phyloP scores from a whole-genome alignment of 2,113 vertebrate species.

The Amphiprion ocellaris region DNA sequence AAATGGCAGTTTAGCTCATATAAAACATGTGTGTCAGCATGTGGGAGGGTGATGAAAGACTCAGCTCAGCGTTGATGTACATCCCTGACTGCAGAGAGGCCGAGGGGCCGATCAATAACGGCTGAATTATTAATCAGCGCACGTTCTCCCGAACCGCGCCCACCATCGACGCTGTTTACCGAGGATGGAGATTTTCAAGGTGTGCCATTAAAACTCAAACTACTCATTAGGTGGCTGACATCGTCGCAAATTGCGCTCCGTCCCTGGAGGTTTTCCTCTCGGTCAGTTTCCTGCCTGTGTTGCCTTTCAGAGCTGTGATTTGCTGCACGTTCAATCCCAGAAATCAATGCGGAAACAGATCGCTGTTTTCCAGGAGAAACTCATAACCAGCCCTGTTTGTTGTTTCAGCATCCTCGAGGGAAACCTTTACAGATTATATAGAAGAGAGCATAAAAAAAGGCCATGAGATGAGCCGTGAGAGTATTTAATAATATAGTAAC shows the following conservation, averaged over 20 bases:
- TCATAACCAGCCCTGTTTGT: not conserved
- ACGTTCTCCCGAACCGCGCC: slow-evolving; percentile 14
- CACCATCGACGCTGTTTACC: not conserved
- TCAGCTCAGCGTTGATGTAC: slow-evolving; percentile 12
- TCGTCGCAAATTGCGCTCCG: not conserved
- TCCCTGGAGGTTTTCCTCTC: not conserved
- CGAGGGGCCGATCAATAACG: slow-evolving; percentile 48
- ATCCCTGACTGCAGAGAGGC: slow-evolving; percentile 35
- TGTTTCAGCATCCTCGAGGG: slow-evolving; percentile 9
- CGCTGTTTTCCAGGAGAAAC: slow-evolving; percentile 1
- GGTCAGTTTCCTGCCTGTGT: not conserved
- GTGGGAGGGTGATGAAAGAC: slow-evolving; percentile 5
- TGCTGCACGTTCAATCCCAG: not conserved
- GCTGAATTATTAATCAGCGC: slow-evolving; percentile 67
- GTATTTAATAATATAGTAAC: slow-evolving; percentile 15
- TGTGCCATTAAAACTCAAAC: slow-evolving; percentile 27
- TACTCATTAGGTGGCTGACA: not conserved
- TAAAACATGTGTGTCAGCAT: not conserved
- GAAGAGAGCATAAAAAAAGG: not conserved
- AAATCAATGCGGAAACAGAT: slow-evolving; percentile 41
- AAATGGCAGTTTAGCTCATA: not conserved
- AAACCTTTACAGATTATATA: not conserved
- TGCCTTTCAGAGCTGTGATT: slow-evolving; percentile 19
- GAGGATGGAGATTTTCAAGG: not conserved
- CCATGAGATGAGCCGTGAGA: not conserved